Evolutionary conservation across 2,888 invertebrate species (phyloP), one percentile per base, ranked within the genome.

Genomic region (Lasioglossum malachurum): DNA sequence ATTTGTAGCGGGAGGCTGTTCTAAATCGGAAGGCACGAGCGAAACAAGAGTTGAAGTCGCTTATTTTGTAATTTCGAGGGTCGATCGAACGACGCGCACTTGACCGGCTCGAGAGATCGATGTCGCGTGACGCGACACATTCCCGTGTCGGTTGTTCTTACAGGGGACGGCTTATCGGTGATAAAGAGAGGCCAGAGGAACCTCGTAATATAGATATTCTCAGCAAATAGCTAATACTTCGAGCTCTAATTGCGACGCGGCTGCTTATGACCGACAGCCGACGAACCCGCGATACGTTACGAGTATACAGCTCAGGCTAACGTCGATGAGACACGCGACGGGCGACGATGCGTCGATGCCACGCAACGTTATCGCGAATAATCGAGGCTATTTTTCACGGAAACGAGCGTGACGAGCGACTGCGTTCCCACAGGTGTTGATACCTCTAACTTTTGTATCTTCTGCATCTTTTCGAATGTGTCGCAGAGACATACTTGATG

Each of bases 81-180:
- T 16, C 64, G 64, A 64, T 64, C 31, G 64, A 1, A 19, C 60
- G 60, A 27, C 60, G 27, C 27, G 60, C 60, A 31, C 12, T 31
- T 64, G 31, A 31, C 64, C 64, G 64, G 64, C 16, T 16, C 64
- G 64, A 2, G 31, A 27, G 64, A 64, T 64, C 64, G 64, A 64
- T 16, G 64, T 64, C 64, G 64, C 64, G 64, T 64, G 64, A 64
- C 64, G 64, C 64, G 31, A 31, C 64, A 16, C 64, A 64, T 64
- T 64, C 31, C 31, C 27, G 31, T 16, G 31, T 16, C 31, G 31
- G 16, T 31, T 31, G 64, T 64, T 64, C 31, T 64, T 64, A 64
- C 31, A 1, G 31, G 16, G 31, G 31, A 64, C 31, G 16, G 31
- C 31, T 31, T 64, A 64, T 64, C 64, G 64, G 64, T 16, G 64